Percentiles rank a stretch among this genome's conserved stretches.
These are phyloP conservation scores for Diplazon laetatorius DNA, from an alignment of 2,888 invertebrate genomes.

Conservation along the genomic window DNA sequence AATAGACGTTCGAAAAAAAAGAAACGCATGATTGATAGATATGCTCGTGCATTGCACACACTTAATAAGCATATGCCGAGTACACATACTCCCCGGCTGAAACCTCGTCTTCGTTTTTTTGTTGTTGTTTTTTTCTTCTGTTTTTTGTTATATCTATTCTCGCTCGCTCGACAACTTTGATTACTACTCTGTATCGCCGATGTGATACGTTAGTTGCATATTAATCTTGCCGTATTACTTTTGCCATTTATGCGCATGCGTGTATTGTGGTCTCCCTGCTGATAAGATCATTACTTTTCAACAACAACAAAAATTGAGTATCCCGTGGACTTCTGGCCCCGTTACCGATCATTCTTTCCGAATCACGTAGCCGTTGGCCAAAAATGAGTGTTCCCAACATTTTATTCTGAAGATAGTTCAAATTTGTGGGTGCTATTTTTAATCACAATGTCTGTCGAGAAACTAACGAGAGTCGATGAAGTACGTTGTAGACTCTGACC, in stretches of 20 bases:
- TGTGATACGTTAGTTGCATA: not conserved
- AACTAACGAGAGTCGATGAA: too few species aligned
- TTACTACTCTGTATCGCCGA: not conserved
- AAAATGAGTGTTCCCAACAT: too few species aligned
- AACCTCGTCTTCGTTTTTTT: not conserved
- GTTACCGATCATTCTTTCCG: too few species aligned
- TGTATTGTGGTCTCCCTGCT: not conserved
- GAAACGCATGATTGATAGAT: conserved; percentile 38
- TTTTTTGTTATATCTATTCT: not conserved
- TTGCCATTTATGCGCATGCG: not conserved
- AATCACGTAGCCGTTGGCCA: too few species aligned
- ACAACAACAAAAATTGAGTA: not conserved
- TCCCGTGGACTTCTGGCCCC: too few species aligned
- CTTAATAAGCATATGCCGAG: conserved; percentile 41
- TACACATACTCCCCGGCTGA: not conserved
- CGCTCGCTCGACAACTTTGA: not conserved
- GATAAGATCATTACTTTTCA: not conserved
- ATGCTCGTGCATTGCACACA: conserved; percentile 15
- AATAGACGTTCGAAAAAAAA: conserved; percentile 29
- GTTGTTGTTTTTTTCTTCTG: not conserved
- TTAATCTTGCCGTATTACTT: not conserved
- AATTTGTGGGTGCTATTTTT: not conserved
- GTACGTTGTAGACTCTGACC: too few species aligned
- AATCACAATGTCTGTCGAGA: not conserved
- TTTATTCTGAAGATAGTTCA: too few species aligned